Evolutionary conservation across 2,113 vertebrate species (phyloP).

Genomic region (Hymenochirus boettgeri): DNA sequence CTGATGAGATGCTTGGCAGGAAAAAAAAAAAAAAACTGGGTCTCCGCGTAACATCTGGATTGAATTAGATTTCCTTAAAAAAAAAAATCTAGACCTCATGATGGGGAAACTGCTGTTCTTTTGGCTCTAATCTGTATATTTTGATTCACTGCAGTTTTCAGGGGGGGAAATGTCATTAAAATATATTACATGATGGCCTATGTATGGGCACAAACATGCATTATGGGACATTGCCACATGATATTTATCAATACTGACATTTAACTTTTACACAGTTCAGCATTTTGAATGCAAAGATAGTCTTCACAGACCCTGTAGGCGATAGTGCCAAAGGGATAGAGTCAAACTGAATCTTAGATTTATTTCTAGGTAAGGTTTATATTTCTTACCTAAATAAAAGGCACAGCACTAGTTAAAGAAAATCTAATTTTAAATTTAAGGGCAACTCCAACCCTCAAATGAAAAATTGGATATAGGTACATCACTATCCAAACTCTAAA

Average conservation of each 20-base stretch:
- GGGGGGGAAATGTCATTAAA: slow-evolving; percentile 62
- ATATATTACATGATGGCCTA: slow-evolving; percentile 64
- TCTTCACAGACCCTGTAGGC: no score
- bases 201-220: slow-evolving; percentile 49
- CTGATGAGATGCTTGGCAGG: slow-evolving; percentile 83
- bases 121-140: slow-evolving; percentile 73
- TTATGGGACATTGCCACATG: slow-evolving; percentile 50
- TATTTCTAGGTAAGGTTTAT: no score
- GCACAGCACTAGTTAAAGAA: no score
- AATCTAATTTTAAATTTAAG: no score
- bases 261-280: no score
- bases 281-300: no score
- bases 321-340: no score
- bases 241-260: slow-evolving; percentile 46
- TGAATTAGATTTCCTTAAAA: slow-evolving; percentile 81
- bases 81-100: slow-evolving; percentile 61
- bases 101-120: slow-evolving; percentile 85
- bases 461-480: no score
- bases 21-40: slow-evolving; percentile 66
- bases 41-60: slow-evolving; percentile 82
- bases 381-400: no score
- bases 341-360: no score
- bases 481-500: no score
- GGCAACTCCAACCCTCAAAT: no score
- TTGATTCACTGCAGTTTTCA: slow-evolving; percentile 67